Evolutionary conservation across 2,888 invertebrate species (phyloP), one percentile per base, ranked within the genome.

Genomic region (Standfussiana lucernea): DNA sequence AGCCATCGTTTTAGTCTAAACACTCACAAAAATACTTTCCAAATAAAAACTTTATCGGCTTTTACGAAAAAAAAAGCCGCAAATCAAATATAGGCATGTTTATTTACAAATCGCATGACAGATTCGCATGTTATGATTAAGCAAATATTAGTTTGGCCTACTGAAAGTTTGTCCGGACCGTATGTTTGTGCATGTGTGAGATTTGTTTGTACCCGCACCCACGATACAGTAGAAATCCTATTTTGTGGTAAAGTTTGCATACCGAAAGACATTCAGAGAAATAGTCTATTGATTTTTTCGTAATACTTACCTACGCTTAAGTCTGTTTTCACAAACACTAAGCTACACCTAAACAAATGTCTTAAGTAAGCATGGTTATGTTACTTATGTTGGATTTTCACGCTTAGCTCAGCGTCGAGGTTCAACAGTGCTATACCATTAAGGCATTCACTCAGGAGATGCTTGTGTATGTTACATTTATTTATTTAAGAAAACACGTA

Each of bases 111-210:
- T 65, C 53, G 32, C 64, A 66, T 74, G 80, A 72, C 77, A 78
- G 18, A 68, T 71, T 80, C 83, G 77, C 70, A 32, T 70, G 61
- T 62, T 79, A 83, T 64, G 69, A 83, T 83, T 65, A 70, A 66
- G 45, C 56, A 32, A 83, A 80, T 80, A 65, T 80, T 80, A 35
- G 79, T 59, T 65, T 66, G 83, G 15, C 79, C 80, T 53, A 83
- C 80, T 79, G 62, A 28, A 5, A 28, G n/a, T 24, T 62, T 6
- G 37, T 32, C 32, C 53, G 66, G 21, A 37, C 50, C 0, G 7
- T 7, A 2, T 59, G 5, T 64, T 18, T 67, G 45, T 76, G 4
- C 42, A 6, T 53, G 6, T 50, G 18, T 32, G 59, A 45, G 77
- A 83, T 83, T 65, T 69, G 42, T 69, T 59, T 59, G 64, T 59